A percentile compares a stretch with the other conserved stretches of the same genome.
Evolutionary conservation across 1,140 invertebrate species (phyloP).

Genomic region (Aphaenogaster ashmeadi): DNA sequence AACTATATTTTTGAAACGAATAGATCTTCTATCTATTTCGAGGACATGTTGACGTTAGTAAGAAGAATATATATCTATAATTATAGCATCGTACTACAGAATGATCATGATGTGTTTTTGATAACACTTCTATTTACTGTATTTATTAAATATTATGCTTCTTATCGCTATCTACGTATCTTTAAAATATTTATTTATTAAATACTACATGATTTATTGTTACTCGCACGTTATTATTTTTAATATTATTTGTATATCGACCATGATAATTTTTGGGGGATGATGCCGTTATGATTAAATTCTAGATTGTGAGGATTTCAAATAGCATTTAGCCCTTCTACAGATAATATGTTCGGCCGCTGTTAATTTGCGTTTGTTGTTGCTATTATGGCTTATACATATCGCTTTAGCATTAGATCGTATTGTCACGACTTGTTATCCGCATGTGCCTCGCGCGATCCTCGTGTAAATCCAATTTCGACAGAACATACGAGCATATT

Average conservation of each 20-base stretch:
- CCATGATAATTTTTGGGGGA: background rate
- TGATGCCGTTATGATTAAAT: slow-evolving; percentile 29
- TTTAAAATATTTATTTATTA: slow-evolving; percentile 12
- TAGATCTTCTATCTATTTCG: background rate
- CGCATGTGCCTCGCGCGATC: background rate
- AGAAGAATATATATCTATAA: background rate
- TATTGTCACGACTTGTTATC: slow-evolving; percentile 53
- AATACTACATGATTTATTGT: background rate
- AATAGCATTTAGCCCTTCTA: background rate
- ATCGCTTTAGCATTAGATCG: slow-evolving; percentile 20
- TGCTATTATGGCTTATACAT: background rate
- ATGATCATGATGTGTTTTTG: background rate
- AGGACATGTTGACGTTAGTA: background rate
- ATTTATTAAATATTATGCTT: slow-evolving; percentile 1
- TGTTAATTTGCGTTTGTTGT: slow-evolving; percentile 24
- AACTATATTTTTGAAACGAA: slow-evolving; percentile 21
- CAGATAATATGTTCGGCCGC: background rate
- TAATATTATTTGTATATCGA: slow-evolving; percentile 20
- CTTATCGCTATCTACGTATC: background rate
- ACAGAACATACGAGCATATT: slow-evolving; percentile 21
- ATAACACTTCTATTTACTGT: background rate
- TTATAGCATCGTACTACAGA: background rate
- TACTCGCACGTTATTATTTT: background rate
- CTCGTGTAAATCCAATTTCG: slow-evolving; percentile 46
- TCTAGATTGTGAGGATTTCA: slow-evolving; percentile 17